Base-by-base conservation (phyloP, 2,888 invertebrate species). In the Pyrgus malvae region DNA sequence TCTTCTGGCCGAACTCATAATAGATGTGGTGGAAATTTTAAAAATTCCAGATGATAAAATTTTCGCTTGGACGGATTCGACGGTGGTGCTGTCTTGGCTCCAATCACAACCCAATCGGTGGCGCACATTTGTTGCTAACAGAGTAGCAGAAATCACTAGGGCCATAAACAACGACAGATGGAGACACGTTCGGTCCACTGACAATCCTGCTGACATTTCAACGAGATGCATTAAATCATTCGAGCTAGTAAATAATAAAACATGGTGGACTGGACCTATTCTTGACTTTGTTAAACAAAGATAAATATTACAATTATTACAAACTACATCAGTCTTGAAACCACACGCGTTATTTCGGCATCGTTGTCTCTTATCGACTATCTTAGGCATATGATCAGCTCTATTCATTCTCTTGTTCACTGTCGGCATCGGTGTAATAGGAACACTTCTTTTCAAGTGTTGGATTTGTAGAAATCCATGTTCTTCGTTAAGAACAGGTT, bases 131-230 rank as follows among this genome's bases (percentile, higher is more conserved):
- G 56, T 59, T 6, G 54, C 50, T 8, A 60, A 62, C 45, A 48
- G 58, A 14, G 57, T 55, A 17, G 40, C 57, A 11, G 35, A 51
- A 12, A 58, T 59, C n/a, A 27, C 56, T 9, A 11, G 50, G 4
- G 25, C 48, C 9, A 6, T 64, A 19, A 40, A 56, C 16, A 54
- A 48, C 31, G 40, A 46, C 27, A 27, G 44, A 0, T 60, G 58
- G 58, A 38, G 63, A 12, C 56, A 63, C 19, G 55, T 61, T 7
- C 31, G 19, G 14, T 55, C 58, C 2, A 31, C 9, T 14, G 44
- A 59, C 8, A 59, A 63, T 48, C 59, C 60, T 8, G 60, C 62
- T 12, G 56, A 60, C 8, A 19, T 46, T 35, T 57, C 61, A 7
- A 54, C 57, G n/a, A 27, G 58, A 37, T 55, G 66, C 14, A 21